Percentiles rank a stretch among this genome's conserved stretches.
phyloP scores from a whole-genome alignment of 2,888 invertebrate genomes.

The Drosophila rellima region DNA sequence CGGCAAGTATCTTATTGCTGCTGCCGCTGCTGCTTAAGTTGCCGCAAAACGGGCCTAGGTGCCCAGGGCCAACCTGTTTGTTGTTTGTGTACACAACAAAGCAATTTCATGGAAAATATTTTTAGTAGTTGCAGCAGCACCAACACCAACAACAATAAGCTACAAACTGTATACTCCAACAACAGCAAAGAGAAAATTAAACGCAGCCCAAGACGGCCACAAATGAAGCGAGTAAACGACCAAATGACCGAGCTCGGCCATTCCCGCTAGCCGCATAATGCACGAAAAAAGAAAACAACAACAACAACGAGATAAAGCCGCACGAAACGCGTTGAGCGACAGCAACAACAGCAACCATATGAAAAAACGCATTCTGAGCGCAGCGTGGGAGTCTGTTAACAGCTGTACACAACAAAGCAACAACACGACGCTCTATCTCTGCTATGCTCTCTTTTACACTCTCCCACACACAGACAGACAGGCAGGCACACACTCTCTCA shows the following conservation, averaged over 20 bases:
- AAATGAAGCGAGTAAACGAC: slow-evolving; percentile 60
- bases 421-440: slow-evolving; percentile 22
- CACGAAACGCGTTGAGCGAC: slow-evolving; percentile 53
- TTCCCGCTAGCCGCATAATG: slow-evolving; percentile 39
- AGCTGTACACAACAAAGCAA: slow-evolving; percentile 62
- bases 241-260: slow-evolving; percentile 40
- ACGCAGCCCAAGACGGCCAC: slow-evolving; percentile 57
- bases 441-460: slow-evolving; percentile 28
- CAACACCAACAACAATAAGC: slow-evolving; percentile 54
- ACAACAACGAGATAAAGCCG: slow-evolving; percentile 58
- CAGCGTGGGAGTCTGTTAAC: slow-evolving; percentile 80
- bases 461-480: slow-evolving; percentile 17
- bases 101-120: slow-evolving; percentile 79
- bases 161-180: slow-evolving; percentile 30
- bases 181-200: slow-evolving; percentile 61
- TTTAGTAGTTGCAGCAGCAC: slow-evolving; percentile 64
- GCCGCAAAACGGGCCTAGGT: slow-evolving; percentile 28
- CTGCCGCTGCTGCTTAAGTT: slow-evolving; percentile 15
- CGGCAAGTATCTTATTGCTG: slow-evolving; percentile 13
- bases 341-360: slow-evolving; percentile 34
- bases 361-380: slow-evolving; percentile 58
- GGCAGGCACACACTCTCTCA: slow-evolving; percentile 12
- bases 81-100: slow-evolving; percentile 69
- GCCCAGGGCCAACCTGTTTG: slow-evolving; percentile 75
- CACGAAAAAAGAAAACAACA: slow-evolving; percentile 23